These are phyloP conservation scores for Phaethornis superciliosus DNA, from an alignment of 2,113 vertebrate species.

Conservation along the genomic window DNA sequence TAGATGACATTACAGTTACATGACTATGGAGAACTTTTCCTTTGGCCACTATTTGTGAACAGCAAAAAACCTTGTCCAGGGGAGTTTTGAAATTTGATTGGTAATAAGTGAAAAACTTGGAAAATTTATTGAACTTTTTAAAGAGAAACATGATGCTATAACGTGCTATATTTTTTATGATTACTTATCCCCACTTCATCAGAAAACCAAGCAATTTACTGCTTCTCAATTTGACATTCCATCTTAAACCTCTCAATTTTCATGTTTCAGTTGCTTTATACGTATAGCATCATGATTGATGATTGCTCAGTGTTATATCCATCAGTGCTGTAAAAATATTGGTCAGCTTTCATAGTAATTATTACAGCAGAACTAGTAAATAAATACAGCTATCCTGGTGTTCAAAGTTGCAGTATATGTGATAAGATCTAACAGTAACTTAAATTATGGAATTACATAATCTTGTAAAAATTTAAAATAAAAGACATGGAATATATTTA, in stretches of 20 bases:
- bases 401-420: not conserved
- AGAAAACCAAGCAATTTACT: not conserved
- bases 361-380: slow-evolving; percentile 17
- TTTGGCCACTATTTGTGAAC: not conserved
- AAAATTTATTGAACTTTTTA: not conserved
- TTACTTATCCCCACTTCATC: slow-evolving; percentile 8
- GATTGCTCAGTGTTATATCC: not conserved
- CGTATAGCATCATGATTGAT: slow-evolving; percentile 24
- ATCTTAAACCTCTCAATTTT: slow-evolving; percentile 7
- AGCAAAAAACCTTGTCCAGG: not conserved
- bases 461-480: not conserved
- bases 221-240: not conserved
- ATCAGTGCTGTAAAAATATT: slow-evolving; percentile 6
- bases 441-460: not conserved
- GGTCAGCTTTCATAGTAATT: slow-evolving; percentile 41
- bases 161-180: not conserved
- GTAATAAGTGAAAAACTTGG: not conserved
- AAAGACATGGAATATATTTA: not conserved
- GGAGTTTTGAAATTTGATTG: not conserved
- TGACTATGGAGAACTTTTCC: not conserved
- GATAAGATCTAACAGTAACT: not conserved
- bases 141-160: not conserved
- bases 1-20: not conserved
- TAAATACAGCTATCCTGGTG: not conserved
- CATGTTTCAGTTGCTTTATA: slow-evolving; percentile 26